Base-by-base conservation (phyloP, 2,797 vertebrate species). In the Lemur catta region DNA sequence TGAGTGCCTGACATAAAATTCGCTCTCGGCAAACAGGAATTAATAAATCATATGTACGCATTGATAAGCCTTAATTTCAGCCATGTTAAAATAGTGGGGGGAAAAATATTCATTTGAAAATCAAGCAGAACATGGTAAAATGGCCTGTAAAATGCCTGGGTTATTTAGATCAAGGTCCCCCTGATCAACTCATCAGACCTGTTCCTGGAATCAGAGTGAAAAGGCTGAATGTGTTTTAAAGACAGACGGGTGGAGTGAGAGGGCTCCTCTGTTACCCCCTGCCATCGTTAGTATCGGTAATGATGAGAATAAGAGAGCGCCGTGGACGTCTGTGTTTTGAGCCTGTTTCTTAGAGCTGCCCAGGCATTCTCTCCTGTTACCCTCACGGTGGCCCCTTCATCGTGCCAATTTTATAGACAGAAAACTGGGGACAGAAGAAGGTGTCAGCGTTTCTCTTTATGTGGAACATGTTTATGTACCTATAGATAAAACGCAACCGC, bases 361-460 rank as follows among this genome's bases (percentile, higher is more conserved):
- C 30, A 0, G 4, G 57, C 10, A 1, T 22, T 4, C 59, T 59
- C 7, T 91, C 30, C 0, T 57, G 6, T 7, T 5, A n/a, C 10
- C 17, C 11, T 72, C 50, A 9, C 80, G 4, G 0, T 14, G 67
- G 22, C 28, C 0, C 20, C 10, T 9, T 46, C 46, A 12, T 6
- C 0, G 0, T 17, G 38, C 26, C 63, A 6, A 0, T 35, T 63
- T 71, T 75, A 48, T 35, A 69, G 71, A 24, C 4, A 48, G 22
- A 52, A 69, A 59, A 17, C 12, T 0, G 22, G 38, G 84, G 55
- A 76, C 46, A 86, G 50, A 1, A 1, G 33, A 76, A 22, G 67
- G 26, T 26, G 12, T 33, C 38, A 38, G n/a, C 4, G 26, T 55
- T 33, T 59, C 41, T 55, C 8, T 57, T 50, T 69, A 63, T 63